Evolutionary conservation across 2,113 vertebrate species (phyloP), one percentile per base, ranked within the genome.

Genomic region (Heterocephalus glaber): DNA sequence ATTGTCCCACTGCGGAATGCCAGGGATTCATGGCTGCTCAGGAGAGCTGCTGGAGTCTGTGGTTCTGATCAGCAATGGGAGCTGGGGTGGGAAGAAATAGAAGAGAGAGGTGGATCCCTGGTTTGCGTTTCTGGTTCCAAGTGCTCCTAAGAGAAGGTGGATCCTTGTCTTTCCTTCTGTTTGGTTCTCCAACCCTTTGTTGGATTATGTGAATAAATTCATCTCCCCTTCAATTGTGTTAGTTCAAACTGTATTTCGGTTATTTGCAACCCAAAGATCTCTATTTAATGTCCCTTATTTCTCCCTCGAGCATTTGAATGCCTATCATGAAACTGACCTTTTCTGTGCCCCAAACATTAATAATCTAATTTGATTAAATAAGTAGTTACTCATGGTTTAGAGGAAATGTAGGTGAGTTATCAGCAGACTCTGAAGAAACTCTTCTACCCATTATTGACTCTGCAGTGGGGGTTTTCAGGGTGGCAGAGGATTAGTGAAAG

Each of bases 211-310:
- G 47, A 65, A 70, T 2, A 54, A 89, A 65, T 58, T 38, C 41
- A 28, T 52, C 54, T 22, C 16, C 8, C 5, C 13, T 94, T 94
- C n/a, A 95, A 10, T 85, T 85, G 61, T 61, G 38, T 35, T 80
- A 52, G 61, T 87, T 89, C 66, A 88, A 56, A 56, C 49, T 80
- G 74, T 4, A 83, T 92, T 95, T 92, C 65, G 77, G 22, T 89
- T 83, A 52, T 35, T 38, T 76, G 68, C 38, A 65, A 61, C 47
- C 24, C 54, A 28, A 58, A 58, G 30, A n/a, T 52, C 70, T 52
- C 49, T 79, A 6, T 86, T 77, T 61, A 61, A 58, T 44, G 66
- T 2, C 3, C 38, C 10, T 7, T 47, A 49, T 9, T 17, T 41
- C 26, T 91, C 33, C 35, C 30, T 80, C 52, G 13, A 66, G 44